Evolutionary conservation across 2,113 vertebrate genomes (phyloP).

Genomic region (Thalassoma bifasciatum): DNA sequence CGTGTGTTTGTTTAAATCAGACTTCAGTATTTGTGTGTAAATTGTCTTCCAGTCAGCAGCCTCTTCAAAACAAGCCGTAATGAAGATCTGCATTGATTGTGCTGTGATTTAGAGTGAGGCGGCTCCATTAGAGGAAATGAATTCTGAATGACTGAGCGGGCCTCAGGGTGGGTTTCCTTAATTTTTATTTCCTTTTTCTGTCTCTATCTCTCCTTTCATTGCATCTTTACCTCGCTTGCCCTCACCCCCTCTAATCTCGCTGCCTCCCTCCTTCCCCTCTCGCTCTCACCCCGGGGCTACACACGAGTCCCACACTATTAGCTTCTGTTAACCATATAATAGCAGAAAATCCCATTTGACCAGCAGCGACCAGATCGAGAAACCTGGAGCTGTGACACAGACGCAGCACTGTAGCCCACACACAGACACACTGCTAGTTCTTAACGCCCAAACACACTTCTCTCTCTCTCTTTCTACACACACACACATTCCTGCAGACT

Average conservation of each 20-base stretch:
- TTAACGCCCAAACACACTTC: not conserved
- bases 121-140: conserved; percentile 42
- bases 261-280: not conserved
- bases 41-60: conserved; percentile 8
- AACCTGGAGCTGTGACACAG: conserved; percentile 8
- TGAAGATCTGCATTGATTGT: conserved; percentile 28
- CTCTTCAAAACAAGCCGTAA: conserved; percentile 5
- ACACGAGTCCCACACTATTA: not conserved
- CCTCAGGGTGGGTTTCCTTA: conserved; percentile 7
- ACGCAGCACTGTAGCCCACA: conserved; percentile 4
- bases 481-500: conserved; percentile 8
- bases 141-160: conserved; percentile 37
- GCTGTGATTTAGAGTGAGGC: conserved; percentile 38
- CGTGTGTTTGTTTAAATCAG: not conserved
- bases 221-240: not conserved
- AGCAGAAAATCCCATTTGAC: conserved; percentile 32
- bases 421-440: not conserved
- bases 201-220: not conserved
- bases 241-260: not conserved
- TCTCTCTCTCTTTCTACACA: no score
- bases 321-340: conserved; percentile 13
- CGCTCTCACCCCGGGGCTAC: conserved; percentile 1
- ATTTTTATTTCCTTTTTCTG: conserved; percentile 1
- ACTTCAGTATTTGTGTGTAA: conserved; percentile 12
- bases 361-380: conserved; percentile 20